Conservation (phyloP, 2,113 vertebrate genomes). For the Osmerus eperlanus region DNA sequence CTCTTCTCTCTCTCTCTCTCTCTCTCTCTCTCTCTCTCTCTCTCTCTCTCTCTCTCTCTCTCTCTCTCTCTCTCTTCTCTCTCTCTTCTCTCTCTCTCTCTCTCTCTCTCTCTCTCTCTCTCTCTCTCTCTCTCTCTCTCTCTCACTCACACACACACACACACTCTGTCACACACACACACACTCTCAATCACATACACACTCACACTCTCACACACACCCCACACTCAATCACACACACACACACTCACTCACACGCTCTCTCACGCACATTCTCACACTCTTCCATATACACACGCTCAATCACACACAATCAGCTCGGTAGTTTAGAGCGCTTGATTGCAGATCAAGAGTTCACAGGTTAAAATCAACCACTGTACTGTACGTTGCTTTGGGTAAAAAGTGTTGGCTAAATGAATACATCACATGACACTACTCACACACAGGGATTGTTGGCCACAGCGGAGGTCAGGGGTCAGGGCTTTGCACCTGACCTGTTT, state of each 20-base stretch:
- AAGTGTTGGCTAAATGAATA: too few species aligned
- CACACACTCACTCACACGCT: slow-evolving; percentile 1
- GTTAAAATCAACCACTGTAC: too few species aligned
- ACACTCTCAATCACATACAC: neutral
- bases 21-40: neutral
- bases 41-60: neutral
- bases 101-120: neutral
- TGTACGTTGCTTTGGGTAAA: too few species aligned
- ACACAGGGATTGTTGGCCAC: too few species aligned
- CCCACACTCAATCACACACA: neutral
- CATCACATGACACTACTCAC: too few species aligned
- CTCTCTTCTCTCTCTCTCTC: neutral
- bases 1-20: neutral
- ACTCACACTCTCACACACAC: neutral
- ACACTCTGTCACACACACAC: neutral
- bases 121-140: neutral
- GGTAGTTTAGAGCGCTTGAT: too few species aligned
- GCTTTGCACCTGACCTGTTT: too few species aligned
- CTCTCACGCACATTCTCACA: too few species aligned
- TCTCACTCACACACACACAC: neutral
- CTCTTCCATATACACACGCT: too few species aligned
- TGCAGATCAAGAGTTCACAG: too few species aligned
- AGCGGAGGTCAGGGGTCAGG: too few species aligned
- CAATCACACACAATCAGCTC: too few species aligned
- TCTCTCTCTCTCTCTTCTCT: neutral